Conservation (phyloP, 2,888 invertebrate species). For the Prenolepis imparis region DNA sequence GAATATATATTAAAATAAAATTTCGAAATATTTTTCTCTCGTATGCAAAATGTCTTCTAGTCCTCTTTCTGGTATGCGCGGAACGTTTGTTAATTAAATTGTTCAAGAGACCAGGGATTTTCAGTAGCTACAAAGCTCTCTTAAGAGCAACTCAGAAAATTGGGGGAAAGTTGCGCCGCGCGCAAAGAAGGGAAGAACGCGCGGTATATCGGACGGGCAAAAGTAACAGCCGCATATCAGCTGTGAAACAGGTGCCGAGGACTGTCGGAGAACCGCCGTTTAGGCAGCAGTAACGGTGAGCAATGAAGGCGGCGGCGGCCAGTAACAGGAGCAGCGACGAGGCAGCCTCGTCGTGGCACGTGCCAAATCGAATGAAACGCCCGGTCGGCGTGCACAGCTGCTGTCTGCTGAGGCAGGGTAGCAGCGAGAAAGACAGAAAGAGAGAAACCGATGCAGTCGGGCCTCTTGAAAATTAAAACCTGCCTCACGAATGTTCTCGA, state of each 20-base stretch:
- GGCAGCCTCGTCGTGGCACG: conserved; percentile 79
- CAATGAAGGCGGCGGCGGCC: conserved; percentile 60
- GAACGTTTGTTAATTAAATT: conserved; percentile 26
- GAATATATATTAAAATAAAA: not conserved
- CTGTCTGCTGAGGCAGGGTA: conserved; percentile 60
- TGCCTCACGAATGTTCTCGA: conserved; percentile 75
- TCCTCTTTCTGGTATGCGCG: not conserved
- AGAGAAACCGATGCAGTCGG: conserved; percentile 34
- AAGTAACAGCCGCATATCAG: conserved; percentile 82
- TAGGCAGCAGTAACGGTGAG: conserved; percentile 50
- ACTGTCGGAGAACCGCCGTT: conserved; percentile 62
- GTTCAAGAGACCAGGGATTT: conserved; percentile 4
- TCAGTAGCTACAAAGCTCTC: not conserved
- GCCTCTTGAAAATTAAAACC: conserved; percentile 80
- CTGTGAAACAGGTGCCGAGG: conserved; percentile 85
- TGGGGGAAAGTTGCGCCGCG: not conserved
- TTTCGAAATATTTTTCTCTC: not conserved
- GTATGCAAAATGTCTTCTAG: not conserved
- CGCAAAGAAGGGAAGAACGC: conserved; percentile 11
- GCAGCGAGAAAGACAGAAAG: conserved; percentile 5
- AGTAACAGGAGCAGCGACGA: conserved; percentile 56
- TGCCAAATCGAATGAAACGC: conserved; percentile 84
- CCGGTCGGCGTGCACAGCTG: conserved; percentile 79
- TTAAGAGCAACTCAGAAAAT: not conserved
- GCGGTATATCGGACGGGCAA: conserved; percentile 59